phyloP scores from a whole-genome alignment of 2,797 vertebrate species.

The Pipistrellus pipistrellus region DNA sequence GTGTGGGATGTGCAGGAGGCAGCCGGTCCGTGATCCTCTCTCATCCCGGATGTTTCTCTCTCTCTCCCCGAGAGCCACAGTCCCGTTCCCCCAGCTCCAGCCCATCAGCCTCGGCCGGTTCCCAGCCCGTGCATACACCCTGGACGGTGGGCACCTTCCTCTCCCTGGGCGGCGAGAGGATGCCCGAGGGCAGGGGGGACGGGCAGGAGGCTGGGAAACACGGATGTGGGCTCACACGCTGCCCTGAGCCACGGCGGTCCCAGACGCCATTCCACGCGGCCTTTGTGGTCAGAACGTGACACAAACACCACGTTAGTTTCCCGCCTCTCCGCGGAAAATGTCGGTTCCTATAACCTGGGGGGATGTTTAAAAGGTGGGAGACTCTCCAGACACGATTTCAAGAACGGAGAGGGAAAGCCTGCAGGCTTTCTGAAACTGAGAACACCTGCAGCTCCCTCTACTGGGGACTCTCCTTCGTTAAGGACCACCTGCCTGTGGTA shows the following conservation, averaged over 20 bases:
- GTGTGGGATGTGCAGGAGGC: too few species aligned
- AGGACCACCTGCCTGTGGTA: neutral
- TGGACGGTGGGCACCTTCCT: neutral
- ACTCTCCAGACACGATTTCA: constrained; percentile 43
- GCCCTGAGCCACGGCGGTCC: neutral
- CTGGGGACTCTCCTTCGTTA: neutral
- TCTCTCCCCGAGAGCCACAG: neutral
- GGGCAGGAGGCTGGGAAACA: neutral
- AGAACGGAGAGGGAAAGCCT: constrained; percentile 3
- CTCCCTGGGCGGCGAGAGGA: neutral
- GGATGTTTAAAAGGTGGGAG: neutral
- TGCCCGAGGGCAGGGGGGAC: neutral
- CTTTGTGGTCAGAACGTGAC: neutral
- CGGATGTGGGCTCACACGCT: neutral
- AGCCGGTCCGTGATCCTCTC: too few species aligned
- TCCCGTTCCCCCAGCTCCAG: neutral
- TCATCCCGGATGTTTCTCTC: too few species aligned
- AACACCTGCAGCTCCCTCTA: neutral
- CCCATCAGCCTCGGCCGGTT: neutral
- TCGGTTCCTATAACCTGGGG: neutral
- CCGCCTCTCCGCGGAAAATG: neutral
- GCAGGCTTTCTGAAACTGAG: neutral
- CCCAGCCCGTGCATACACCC: neutral
- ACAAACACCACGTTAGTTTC: constrained; percentile 1
- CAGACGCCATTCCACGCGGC: neutral